phyloP scores from a whole-genome alignment of 2,797 vertebrate species.

The Kryptolebias ocellatus region DNA sequence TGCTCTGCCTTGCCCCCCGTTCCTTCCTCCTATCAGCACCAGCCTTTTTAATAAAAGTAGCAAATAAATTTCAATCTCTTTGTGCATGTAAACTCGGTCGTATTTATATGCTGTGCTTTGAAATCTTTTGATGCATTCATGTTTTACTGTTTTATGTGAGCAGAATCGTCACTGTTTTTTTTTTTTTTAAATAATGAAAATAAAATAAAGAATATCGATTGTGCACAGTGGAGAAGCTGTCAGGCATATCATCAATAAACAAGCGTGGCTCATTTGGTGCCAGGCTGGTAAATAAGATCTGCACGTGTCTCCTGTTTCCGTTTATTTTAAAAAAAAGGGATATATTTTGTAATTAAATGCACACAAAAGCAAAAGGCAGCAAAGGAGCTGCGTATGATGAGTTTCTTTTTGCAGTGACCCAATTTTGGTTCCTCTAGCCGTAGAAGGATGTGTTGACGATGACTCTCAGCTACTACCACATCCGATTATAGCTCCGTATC shows the following conservation, averaged over 20 bases:
- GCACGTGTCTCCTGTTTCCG: slow-evolving; percentile 8
- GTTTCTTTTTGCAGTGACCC: no score
- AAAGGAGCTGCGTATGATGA: no score
- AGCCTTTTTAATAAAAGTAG: slow-evolving; percentile 72
- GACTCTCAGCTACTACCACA: no score
- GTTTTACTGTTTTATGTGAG: slow-evolving; percentile 78
- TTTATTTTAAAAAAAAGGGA: background rate
- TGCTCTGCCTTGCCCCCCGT: slow-evolving; percentile 65
- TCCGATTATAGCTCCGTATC: no score
- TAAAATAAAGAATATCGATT: slow-evolving; percentile 51
- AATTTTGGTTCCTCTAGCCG: no score
- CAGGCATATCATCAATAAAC: slow-evolving; percentile 80
- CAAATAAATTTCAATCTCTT: slow-evolving; percentile 60
- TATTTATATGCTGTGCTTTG: slow-evolving; percentile 82
- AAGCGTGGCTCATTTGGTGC: slow-evolving; percentile 57
- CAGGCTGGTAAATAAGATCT: slow-evolving; percentile 49
- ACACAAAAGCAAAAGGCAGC: background rate
- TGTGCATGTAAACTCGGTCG: slow-evolving; percentile 79
- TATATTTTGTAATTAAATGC: background rate
- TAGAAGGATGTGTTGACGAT: no score
- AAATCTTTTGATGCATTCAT: slow-evolving; percentile 71
- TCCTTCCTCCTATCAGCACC: slow-evolving; percentile 61
- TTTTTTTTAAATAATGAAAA: slow-evolving; percentile 36
- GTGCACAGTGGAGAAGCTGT: slow-evolving; percentile 72
- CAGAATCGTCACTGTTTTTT: slow-evolving; percentile 75